phyloP scores from a whole-genome alignment of 1,140 invertebrate species.

The Frieseomelitta varia region DNA sequence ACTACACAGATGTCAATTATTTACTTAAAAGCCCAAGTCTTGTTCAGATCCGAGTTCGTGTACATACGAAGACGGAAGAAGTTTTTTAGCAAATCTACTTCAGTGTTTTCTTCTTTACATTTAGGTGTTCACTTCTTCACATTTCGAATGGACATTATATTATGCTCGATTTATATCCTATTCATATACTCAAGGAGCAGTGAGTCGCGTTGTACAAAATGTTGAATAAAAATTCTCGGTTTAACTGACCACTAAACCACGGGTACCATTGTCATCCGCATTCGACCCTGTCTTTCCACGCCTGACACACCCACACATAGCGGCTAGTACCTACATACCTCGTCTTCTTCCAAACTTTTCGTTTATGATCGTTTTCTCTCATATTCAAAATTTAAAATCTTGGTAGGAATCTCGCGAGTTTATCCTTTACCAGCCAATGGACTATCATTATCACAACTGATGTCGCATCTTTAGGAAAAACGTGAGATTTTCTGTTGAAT shows the following conservation, averaged over 20 bases:
- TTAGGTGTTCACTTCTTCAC: not conserved
- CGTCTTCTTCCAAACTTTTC: not conserved
- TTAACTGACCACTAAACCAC: not conserved
- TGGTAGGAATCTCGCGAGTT: no score
- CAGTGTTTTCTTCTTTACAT: not conserved
- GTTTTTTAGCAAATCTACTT: not conserved
- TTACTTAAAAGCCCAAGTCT: not conserved
- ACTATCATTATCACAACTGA: not conserved
- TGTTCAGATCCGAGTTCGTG: no score
- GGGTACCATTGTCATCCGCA: not conserved
- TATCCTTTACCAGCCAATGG: not conserved
- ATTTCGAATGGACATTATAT: not conserved
- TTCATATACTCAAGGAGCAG: not conserved
- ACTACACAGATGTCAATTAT: not conserved
- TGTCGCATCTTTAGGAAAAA: not conserved
- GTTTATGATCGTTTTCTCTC: not conserved
- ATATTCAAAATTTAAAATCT: not conserved
- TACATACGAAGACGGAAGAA: no score
- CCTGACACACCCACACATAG: slow-evolving; percentile 8
- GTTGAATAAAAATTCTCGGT: not conserved
- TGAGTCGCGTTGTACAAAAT: not conserved
- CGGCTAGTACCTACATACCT: not conserved
- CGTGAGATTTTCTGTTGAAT: fast-evolving
- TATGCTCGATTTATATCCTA: not conserved
- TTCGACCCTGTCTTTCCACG: not conserved